Evolutionary conservation across 2,888 invertebrate species (phyloP), one percentile per base, ranked within the genome.

Genomic region (Sinodicranocentrus sp.): DNA sequence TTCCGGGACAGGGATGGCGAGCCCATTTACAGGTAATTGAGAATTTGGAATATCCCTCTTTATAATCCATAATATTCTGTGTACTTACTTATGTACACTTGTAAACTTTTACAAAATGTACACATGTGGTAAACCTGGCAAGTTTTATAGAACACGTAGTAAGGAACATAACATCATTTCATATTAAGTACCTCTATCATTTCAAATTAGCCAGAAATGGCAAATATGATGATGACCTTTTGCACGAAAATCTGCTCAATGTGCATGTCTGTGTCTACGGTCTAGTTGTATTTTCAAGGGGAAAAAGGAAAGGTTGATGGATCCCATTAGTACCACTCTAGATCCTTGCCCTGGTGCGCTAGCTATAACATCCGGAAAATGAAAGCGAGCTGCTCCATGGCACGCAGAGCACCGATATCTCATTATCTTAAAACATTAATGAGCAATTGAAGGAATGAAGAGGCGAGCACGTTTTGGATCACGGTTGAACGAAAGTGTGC

Each of bases 1-100:
- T 96, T 96, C 91, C 95, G 95, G 90, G 96, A 95, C 90, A 94
- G 94, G 63, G 95, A 94, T 89, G 94, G 94, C 25, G 95, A 96
- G 89, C 96, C 96, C 52, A 92, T 96, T 87, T 96, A 96, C 92
- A 96, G 95, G 96, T 96, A 91, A 92, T 65, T 77, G 67, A 72
- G 43, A 76, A n/a, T n/a, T n/a, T n/a, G n/a, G n/a, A n/a, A n/a
- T 67, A 61, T 28, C 33, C 43, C 28, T 28, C 33, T 78, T 26
- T 59, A 28, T 61, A 78, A 70, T 78, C 68, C 44, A 13, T 39
- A 39, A n/a, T n/a, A n/a, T n/a, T n/a, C n/a, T n/a, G n/a, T n/a
- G n/a, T 23, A 39, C 13, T 13, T 39, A 39, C 13, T 8, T 39
- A 57, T 19, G 57, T 23, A 57, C 57, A 15, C 13, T 13, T 19